phyloP scores from a whole-genome alignment of 64 coral and sea anemone genomes.

The Cladopsammia gracilis region DNA sequence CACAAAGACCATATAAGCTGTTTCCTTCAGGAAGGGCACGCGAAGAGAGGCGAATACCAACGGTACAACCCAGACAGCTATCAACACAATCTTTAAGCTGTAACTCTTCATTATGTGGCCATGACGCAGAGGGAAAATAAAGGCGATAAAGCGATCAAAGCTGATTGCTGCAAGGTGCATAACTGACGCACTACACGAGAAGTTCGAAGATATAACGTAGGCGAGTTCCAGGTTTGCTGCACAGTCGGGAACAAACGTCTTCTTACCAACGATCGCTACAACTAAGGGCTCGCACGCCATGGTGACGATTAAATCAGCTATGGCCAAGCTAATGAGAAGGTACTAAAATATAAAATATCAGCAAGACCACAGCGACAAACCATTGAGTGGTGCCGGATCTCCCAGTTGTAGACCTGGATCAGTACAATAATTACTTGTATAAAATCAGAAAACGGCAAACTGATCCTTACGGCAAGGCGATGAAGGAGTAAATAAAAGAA shows the following conservation, averaged over 20 bases:
- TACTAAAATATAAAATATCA: too few relatives aligned
- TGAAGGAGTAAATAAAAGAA: too few relatives aligned
- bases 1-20: constrained; percentile 15
- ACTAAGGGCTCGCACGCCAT: constrained; percentile 40
- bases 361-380: too few relatives aligned
- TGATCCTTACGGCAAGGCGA: too few relatives aligned
- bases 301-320: constrained; percentile 59
- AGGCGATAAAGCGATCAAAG: constrained; percentile 26
- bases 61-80: constrained; percentile 4
- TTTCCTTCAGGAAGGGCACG: constrained; percentile 26
- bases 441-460: too few relatives aligned
- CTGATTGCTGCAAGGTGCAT: constrained; percentile 51
- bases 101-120: constrained; percentile 24
- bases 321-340: constrained; percentile 47
- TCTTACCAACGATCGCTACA: constrained; percentile 8
- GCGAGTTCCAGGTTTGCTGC: background rate
- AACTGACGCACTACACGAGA: constrained; percentile 32
- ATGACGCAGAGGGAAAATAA: constrained; percentile 28
- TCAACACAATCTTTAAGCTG: constrained; percentile 28
- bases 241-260: constrained; percentile 18
- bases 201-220: constrained; percentile 10
- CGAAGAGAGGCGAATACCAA: constrained; percentile 27
- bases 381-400: too few relatives aligned
- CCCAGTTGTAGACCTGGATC: too few relatives aligned
- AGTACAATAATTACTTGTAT: too few relatives aligned